phyloP scores from a whole-genome alignment of 2,113 vertebrate species.

The Salminus brasiliensis region DNA sequence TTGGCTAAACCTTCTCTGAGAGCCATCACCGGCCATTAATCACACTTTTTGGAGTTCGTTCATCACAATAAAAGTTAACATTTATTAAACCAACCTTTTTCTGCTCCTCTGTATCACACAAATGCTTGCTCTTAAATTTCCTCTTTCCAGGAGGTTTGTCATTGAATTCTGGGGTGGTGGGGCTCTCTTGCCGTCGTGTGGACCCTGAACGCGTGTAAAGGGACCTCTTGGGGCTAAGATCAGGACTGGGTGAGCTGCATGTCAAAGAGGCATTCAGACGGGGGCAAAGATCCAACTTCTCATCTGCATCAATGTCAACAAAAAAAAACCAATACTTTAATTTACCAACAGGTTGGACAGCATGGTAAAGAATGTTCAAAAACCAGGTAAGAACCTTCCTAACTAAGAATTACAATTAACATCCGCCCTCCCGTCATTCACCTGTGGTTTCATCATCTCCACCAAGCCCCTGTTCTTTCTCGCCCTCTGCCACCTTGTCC shows the following conservation, averaged over 20 bases:
- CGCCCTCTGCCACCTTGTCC: slow-evolving; percentile 75
- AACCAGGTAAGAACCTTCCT: not conserved
- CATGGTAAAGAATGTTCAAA: not conserved
- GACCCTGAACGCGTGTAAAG: slow-evolving; percentile 74
- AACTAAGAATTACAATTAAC: not conserved
- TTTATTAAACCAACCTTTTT: slow-evolving; percentile 78
- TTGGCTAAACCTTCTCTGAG: not conserved
- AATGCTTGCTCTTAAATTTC: slow-evolving; percentile 98
- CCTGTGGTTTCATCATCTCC: slow-evolving; percentile 29
- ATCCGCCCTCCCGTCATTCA: too few relatives aligned
- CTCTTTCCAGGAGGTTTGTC: slow-evolving; percentile 97
- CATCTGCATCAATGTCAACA: slow-evolving; percentile 63
- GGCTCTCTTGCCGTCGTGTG: slow-evolving; percentile 70
- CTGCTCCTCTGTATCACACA: slow-evolving; percentile 82
- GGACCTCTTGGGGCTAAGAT: slow-evolving; percentile 62
- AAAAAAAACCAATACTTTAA: slow-evolving; percentile 1
- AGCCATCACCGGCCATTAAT: not conserved
- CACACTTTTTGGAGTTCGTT: not conserved
- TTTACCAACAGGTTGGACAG: not conserved
- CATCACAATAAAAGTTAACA: not conserved
- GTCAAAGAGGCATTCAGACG: slow-evolving; percentile 59
- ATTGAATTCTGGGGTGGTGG: slow-evolving; percentile 73
- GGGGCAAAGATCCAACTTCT: slow-evolving; percentile 57
- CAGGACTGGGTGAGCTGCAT: slow-evolving; percentile 56
- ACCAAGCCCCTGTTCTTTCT: slow-evolving; percentile 61